phyloP scores from a whole-genome alignment of 2,113 vertebrate species.

The Odocoileus hemionus region DNA sequence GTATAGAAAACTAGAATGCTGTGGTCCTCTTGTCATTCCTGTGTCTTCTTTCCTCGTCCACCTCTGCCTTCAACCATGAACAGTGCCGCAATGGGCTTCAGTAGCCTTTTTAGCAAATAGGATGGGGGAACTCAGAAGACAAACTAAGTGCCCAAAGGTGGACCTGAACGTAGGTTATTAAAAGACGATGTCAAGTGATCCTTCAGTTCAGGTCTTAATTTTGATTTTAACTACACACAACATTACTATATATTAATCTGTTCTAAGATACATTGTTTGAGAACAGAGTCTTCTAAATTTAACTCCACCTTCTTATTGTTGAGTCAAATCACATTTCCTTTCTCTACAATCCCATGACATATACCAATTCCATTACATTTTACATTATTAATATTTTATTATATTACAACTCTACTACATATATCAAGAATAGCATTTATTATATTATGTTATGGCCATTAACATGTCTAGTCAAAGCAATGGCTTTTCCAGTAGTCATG shows the following conservation, averaged over 20 bases:
- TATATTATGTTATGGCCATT: background rate
- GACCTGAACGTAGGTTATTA: background rate
- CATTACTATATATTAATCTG: background rate
- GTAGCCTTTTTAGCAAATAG: background rate
- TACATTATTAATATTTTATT: background rate
- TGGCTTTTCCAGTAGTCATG: background rate
- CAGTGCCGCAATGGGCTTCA: background rate
- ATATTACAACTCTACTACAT: background rate
- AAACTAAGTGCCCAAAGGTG: background rate
- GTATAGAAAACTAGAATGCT: background rate
- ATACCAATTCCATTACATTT: background rate
- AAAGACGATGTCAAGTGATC: background rate
- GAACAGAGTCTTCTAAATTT: background rate
- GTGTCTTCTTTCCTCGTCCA: background rate
- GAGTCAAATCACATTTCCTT: background rate
- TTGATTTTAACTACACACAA: background rate
- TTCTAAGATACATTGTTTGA: background rate
- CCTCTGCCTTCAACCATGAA: background rate
- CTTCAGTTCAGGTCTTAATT: background rate
- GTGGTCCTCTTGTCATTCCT: background rate
- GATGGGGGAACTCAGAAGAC: background rate
- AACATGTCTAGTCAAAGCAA: background rate
- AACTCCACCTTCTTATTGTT: background rate
- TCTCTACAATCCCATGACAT: background rate
- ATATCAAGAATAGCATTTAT: background rate